Conservation (phyloP, 1,140 invertebrate species). For the Drosophila arizonae region DNA sequence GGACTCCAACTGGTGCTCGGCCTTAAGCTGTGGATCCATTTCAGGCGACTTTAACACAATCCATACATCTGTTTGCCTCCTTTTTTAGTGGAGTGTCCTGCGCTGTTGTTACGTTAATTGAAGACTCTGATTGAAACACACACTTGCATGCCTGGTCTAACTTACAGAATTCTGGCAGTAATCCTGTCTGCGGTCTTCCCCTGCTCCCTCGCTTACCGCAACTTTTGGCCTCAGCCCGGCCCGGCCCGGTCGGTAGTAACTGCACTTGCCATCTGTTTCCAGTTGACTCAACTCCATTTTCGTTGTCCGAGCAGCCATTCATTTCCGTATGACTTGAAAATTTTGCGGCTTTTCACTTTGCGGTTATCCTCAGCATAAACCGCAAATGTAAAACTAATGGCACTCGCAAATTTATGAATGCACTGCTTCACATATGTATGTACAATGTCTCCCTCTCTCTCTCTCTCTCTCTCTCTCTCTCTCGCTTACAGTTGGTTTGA, state of each 20-base stretch:
- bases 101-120: conserved; percentile 67
- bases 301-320: conserved; percentile 64
- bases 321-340: conserved; percentile 82
- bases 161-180: conserved; percentile 25
- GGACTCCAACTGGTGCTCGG: background rate
- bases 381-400: conserved; percentile 83
- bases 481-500: conserved; percentile 24
- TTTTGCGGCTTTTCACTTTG: conserved; percentile 82
- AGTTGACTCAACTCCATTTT: conserved; percentile 52
- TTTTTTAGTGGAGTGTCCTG: conserved; percentile 5
- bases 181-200: conserved; percentile 43
- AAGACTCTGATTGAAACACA: conserved; percentile 63
- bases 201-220: background rate
- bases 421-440: conserved; percentile 27
- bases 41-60: conserved; percentile 2
- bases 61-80: conserved; percentile 29
- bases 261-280: conserved; percentile 44
- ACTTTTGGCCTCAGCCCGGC: background rate
- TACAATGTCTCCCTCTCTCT: background rate
- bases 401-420: conserved; percentile 80
- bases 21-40: conserved; percentile 21
- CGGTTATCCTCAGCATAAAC: conserved; percentile 77
- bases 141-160: conserved; percentile 40
- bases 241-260: conserved; percentile 1
- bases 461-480: conserved; percentile 1